Conservation (phyloP, 2,113 vertebrate genomes). For the Recurvirostra avosetta region DNA sequence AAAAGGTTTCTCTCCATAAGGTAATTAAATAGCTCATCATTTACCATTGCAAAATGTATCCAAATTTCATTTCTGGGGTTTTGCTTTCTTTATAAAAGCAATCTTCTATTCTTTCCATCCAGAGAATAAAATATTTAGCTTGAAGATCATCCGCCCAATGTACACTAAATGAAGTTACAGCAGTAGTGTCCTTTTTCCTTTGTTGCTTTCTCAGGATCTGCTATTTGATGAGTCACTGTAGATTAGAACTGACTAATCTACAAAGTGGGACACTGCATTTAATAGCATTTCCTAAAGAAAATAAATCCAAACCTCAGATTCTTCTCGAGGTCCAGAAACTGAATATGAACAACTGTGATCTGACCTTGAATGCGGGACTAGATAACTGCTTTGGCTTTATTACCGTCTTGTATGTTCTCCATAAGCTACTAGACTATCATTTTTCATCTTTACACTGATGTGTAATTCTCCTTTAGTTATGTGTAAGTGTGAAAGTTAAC, state of each 20-base stretch:
- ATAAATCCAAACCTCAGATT: not conserved
- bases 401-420: not conserved
- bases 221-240: not conserved
- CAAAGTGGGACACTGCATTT: not conserved
- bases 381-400: not conserved
- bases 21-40: constrained; percentile 19
- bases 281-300: not conserved
- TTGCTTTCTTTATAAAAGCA: not conserved
- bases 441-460: not conserved
- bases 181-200: not conserved
- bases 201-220: not conserved
- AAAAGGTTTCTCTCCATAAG: not conserved
- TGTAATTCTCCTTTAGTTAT: not conserved
- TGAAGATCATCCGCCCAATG: not conserved
- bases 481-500: not conserved
- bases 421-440: not conserved
- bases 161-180: not conserved
- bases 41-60: not conserved
- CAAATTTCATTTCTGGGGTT: not conserved
- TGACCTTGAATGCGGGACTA: not conserved
- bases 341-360: not conserved
- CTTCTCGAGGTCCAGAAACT: not conserved
- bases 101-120: not conserved
- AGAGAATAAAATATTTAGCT: not conserved
- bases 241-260: not conserved